A percentile compares a stretch with the other conserved stretches of the same genome.
Evolutionary conservation across 1,140 invertebrate genomes (phyloP).

Genomic region (Chelonus insularis): DNA sequence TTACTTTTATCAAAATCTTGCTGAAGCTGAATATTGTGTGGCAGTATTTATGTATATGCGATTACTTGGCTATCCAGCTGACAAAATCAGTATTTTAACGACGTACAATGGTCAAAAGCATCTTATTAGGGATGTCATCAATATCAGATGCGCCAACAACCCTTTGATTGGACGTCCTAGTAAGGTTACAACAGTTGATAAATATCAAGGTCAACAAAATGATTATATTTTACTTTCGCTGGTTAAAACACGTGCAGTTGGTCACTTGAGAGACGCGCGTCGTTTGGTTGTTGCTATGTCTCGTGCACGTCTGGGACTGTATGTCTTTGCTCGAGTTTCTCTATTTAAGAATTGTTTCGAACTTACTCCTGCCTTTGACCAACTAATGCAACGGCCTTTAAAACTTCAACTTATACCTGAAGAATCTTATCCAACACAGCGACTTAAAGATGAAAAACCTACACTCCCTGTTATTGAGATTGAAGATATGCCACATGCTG

Average conservation of each 20-base stretch:
- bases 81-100: constrained; percentile 98
- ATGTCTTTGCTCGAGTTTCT: constrained; percentile 90
- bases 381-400: constrained; percentile 74
- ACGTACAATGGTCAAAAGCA: constrained; percentile 99
- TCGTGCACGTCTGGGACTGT: constrained; percentile 94
- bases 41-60: constrained; percentile 99
- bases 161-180: constrained; percentile 94
- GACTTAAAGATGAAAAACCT: constrained; percentile 55
- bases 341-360: constrained; percentile 98
- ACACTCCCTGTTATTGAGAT: constrained; percentile 61
- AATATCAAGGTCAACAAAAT: constrained; percentile 99
- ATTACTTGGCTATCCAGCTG: constrained; percentile 93
- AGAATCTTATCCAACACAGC: constrained; percentile 76
- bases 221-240: constrained; percentile 96
- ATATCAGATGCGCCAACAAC: constrained; percentile 91
- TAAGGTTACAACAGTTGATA: constrained; percentile 97
- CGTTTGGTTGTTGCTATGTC: constrained; percentile 98
- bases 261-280: constrained; percentile 94
- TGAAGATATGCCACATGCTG: constrained; percentile 90
- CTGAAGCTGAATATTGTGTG: constrained; percentile 98
- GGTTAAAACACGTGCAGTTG: constrained; percentile 93
- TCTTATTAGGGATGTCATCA: constrained; percentile 93
- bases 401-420: constrained; percentile 76
- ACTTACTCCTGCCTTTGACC: constrained; percentile 90
- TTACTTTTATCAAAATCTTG: constrained; percentile 98